These are phyloP conservation scores for Todiramphus chloris DNA, from an alignment of 2,113 vertebrate genomes.

Conservation along the genomic window DNA sequence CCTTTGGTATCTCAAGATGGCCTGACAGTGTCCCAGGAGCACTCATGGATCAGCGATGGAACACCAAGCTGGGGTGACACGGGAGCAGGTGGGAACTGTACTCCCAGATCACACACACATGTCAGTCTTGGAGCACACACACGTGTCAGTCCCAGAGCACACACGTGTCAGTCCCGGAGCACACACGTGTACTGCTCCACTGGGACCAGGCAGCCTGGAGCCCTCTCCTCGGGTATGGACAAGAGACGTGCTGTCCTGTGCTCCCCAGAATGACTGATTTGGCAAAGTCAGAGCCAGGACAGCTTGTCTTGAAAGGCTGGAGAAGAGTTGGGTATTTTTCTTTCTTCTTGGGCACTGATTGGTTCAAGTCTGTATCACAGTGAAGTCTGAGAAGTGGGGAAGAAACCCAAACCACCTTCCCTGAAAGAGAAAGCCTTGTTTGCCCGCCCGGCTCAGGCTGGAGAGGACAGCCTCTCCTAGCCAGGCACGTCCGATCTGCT, in stretches of 20 bases:
- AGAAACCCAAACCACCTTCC: slow-evolving; percentile 22
- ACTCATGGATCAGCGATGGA: neutral
- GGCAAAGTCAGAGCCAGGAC: neutral
- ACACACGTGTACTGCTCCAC: neutral
- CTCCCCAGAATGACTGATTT: neutral
- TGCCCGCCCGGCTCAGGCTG: fast-evolving
- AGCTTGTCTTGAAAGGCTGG: neutral
- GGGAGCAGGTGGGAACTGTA: neutral
- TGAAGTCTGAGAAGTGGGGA: slow-evolving; percentile 60
- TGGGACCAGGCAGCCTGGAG: neutral
- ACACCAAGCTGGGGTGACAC: neutral
- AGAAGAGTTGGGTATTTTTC: neutral
- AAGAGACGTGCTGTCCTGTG: fast-evolving
- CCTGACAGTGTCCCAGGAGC: neutral
- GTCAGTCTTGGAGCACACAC: neutral
- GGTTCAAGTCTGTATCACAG: slow-evolving; percentile 68
- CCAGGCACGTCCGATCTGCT: neutral
- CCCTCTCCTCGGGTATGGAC: fast-evolving
- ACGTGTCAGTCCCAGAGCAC: neutral
- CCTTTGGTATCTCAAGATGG: slow-evolving; percentile 44
- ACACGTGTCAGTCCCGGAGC: neutral
- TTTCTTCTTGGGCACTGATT: slow-evolving; percentile 61
- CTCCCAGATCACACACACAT: neutral
- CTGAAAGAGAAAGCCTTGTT: neutral
- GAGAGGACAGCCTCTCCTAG: neutral